Conservation (phyloP, 2,797 vertebrate genomes). For the Hypotaenidia okinawae region DNA sequence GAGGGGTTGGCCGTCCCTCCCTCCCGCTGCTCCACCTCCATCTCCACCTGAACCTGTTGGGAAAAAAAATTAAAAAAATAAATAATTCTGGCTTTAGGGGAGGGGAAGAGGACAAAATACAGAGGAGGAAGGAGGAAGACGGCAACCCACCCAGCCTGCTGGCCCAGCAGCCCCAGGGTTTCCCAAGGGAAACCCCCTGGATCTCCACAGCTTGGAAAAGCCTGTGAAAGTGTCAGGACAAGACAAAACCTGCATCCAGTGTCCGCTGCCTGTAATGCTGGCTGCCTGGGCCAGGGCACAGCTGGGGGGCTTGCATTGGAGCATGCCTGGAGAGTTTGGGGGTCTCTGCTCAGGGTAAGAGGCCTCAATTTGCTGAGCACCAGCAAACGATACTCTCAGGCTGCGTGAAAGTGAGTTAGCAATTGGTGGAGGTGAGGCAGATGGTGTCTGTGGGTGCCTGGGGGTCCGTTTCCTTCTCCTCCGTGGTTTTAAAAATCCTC, state of each 20-base stretch:
- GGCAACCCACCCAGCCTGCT: not conserved
- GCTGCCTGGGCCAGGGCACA: fast-evolving
- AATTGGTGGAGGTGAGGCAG: too few species aligned
- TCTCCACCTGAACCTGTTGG: constrained; percentile 16
- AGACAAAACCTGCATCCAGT: not conserved
- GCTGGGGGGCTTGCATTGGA: not conserved
- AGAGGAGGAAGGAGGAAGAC: not conserved
- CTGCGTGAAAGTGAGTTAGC: fast-evolving
- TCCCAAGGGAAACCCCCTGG: not conserved
- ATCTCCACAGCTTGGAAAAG: not conserved
- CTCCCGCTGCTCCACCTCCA: constrained; percentile 41
- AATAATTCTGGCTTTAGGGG: not conserved
- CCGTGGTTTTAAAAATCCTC: not conserved
- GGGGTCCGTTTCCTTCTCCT: not conserved
- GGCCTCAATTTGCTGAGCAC: not conserved
- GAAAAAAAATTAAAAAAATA: not conserved
- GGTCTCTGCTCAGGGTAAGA: not conserved
- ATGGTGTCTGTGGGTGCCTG: fast-evolving
- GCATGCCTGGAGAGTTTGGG: not conserved
- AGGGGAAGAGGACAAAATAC: not conserved
- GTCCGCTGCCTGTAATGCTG: not conserved
- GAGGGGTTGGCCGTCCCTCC: constrained; percentile 23
- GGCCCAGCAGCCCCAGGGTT: not conserved
- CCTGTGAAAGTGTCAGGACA: not conserved
- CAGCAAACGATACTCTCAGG: fast-evolving